Evolutionary conservation across 1,140 invertebrate species (phyloP).

Genomic region (Atta texana): DNA sequence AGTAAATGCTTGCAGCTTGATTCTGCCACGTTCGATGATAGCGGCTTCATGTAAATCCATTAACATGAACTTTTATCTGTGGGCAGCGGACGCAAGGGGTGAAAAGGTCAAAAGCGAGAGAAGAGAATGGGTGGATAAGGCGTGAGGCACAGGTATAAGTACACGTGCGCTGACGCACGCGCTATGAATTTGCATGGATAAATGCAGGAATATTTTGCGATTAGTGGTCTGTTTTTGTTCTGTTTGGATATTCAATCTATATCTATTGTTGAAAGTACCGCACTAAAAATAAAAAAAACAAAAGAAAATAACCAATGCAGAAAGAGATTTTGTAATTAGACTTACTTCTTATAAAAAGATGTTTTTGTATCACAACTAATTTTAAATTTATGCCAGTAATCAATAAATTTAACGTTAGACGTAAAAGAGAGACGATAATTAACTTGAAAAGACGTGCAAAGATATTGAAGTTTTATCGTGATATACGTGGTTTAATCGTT

Average conservation of each 20-base stretch:
- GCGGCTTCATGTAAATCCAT: conserved; percentile 76
- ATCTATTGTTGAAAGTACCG: neutral
- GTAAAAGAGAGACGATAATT: conserved; percentile 1
- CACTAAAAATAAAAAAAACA: neutral
- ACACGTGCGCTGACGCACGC: conserved; percentile 30
- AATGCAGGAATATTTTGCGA: conserved; percentile 28
- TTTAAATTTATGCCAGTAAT: conserved; percentile 16
- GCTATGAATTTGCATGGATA: conserved; percentile 32
- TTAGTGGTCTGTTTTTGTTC: neutral
- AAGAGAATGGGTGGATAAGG: conserved; percentile 62
- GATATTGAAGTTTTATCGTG: conserved; percentile 6
- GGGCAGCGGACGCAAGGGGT: conserved; percentile 56
- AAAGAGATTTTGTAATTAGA: neutral
- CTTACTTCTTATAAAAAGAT: neutral
- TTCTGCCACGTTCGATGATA: conserved; percentile 65
- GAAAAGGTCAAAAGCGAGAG: conserved; percentile 73
- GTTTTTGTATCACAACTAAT: conserved; percentile 1
- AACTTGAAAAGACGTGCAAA: neutral
- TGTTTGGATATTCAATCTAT: conserved; percentile 9
- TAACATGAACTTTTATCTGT: conserved; percentile 72
- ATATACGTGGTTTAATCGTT: neutral
- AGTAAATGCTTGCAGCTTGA: conserved; percentile 53
- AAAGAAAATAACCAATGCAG: neutral
- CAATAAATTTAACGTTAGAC: conserved; percentile 11
- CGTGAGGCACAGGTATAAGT: conserved; percentile 54